These are phyloP conservation scores for Elysia crispata DNA, from an alignment of 2,888 invertebrate genomes.

Conservation along the genomic window DNA sequence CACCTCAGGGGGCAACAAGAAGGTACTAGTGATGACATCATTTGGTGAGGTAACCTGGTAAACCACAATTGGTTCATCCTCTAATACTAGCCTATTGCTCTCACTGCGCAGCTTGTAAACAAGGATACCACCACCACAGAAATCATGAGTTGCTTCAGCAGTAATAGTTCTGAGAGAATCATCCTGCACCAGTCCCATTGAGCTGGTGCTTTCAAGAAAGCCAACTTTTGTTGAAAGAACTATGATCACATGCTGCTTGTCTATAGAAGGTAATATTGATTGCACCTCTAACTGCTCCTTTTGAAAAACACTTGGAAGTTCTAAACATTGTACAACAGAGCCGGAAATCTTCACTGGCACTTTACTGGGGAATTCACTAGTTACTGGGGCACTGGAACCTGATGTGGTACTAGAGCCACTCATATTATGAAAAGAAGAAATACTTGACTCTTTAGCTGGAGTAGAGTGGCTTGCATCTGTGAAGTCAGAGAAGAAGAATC, in stretches of 20 bases:
- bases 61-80: conserved; percentile 80
- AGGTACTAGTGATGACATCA: conserved; percentile 45
- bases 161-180: neutral
- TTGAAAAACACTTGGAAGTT: conserved; percentile 65
- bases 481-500: conserved; percentile 38
- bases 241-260: conserved; percentile 83
- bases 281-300: conserved; percentile 80
- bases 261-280: conserved; percentile 84
- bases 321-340: conserved; percentile 71
- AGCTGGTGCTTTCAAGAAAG: conserved; percentile 36
- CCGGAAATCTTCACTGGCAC: conserved; percentile 55
- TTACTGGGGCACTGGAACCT: conserved; percentile 50
- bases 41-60: conserved; percentile 35
- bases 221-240: conserved; percentile 63
- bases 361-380: conserved; percentile 24
- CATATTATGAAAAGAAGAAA: conserved; percentile 32
- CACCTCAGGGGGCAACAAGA: conserved; percentile 46
- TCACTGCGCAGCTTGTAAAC: conserved; percentile 81
- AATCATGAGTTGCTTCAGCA: conserved; percentile 19
- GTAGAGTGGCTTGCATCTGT: conserved; percentile 31
- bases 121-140: conserved; percentile 78
- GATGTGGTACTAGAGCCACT: conserved; percentile 41
- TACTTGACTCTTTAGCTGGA: conserved; percentile 38
- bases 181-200: neutral
- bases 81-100: conserved; percentile 79